A percentile compares a stretch with the other conserved stretches of the same genome.
phyloP scores from a whole-genome alignment of 2,888 invertebrate species.

The Dryomyza anilis region DNA sequence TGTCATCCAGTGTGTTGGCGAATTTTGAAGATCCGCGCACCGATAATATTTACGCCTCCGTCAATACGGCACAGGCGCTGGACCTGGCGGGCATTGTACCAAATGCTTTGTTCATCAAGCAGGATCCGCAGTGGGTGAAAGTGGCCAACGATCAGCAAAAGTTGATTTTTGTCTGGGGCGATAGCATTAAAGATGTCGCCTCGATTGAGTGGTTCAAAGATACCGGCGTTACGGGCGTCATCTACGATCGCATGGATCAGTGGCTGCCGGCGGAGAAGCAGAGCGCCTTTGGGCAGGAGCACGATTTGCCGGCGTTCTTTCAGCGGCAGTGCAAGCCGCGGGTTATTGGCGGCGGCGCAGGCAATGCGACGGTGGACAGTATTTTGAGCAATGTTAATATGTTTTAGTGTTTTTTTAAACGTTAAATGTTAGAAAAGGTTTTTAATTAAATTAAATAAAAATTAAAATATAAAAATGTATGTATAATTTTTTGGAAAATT shows the following conservation, averaged over 20 bases:
- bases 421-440: background rate
- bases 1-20: constrained; percentile 65
- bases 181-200: constrained; percentile 84
- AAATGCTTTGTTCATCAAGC: constrained; percentile 85
- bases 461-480: no score
- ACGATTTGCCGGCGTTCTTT: constrained; percentile 51
- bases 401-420: constrained; percentile 32
- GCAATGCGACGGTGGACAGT: constrained; percentile 47
- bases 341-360: constrained; percentile 12
- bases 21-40: constrained; percentile 82
- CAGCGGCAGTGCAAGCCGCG: constrained; percentile 46
- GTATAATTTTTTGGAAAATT: no score
- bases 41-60: constrained; percentile 76
- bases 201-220: constrained; percentile 83
- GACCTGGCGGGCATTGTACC: constrained; percentile 88
- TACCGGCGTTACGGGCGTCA: constrained; percentile 88
- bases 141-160: constrained; percentile 77
- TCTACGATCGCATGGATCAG: constrained; percentile 87
- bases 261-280: constrained; percentile 45
- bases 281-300: constrained; percentile 43
- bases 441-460: background rate
- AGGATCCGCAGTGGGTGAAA: constrained; percentile 74
- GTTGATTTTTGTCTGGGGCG: constrained; percentile 95
- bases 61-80: constrained; percentile 79
- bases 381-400: constrained; percentile 46